phyloP scores from a whole-genome alignment of 2,113 vertebrate species.

The Dissostichus mawsoni region DNA sequence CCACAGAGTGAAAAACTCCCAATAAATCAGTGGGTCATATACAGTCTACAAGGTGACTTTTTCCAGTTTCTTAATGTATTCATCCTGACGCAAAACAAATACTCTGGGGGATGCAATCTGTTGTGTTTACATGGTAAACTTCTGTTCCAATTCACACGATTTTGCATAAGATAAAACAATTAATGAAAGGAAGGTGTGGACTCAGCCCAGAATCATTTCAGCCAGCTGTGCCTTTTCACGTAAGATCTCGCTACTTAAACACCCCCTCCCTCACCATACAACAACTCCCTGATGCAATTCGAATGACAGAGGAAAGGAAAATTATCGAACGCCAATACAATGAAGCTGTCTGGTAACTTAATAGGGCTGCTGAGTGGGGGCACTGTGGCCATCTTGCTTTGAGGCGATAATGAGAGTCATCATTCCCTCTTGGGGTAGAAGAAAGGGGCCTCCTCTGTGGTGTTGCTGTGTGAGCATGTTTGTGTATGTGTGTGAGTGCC shows the following conservation, averaged over 20 bases:
- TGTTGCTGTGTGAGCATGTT: slow-evolving; percentile 27
- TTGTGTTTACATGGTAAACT: slow-evolving; percentile 27
- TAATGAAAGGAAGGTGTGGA: slow-evolving; percentile 16
- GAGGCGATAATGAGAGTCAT: slow-evolving; percentile 82
- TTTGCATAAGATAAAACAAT: slow-evolving; percentile 7
- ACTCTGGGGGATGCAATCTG: slow-evolving; percentile 14
- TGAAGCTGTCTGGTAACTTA: slow-evolving; percentile 80
- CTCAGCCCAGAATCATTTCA: slow-evolving; percentile 43
- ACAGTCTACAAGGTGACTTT: slow-evolving; percentile 29
- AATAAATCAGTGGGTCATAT: slow-evolving; percentile 54
- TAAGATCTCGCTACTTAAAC: slow-evolving; percentile 45
- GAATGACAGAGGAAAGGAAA: slow-evolving; percentile 77
- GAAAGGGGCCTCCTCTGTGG: slow-evolving; percentile 57
- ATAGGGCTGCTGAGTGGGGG: slow-evolving; percentile 75
- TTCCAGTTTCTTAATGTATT: slow-evolving; percentile 30
- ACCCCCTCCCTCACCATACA: slow-evolving; percentile 39
- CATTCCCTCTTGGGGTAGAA: slow-evolving; percentile 75
- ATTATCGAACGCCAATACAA: slow-evolving; percentile 81
- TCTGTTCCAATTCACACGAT: background rate
- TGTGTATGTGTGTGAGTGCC: slow-evolving; percentile 18
- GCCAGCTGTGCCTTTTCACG: slow-evolving; percentile 68
- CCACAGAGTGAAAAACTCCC: slow-evolving; percentile 31
- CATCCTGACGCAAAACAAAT: slow-evolving; percentile 3
- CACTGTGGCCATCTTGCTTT: slow-evolving; percentile 75
- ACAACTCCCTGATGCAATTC: slow-evolving; percentile 74